Percentiles rank a stretch among this genome's conserved stretches.
Evolutionary conservation across 2,113 vertebrate genomes (phyloP).

Genomic region (Echinops telfairi): DNA sequence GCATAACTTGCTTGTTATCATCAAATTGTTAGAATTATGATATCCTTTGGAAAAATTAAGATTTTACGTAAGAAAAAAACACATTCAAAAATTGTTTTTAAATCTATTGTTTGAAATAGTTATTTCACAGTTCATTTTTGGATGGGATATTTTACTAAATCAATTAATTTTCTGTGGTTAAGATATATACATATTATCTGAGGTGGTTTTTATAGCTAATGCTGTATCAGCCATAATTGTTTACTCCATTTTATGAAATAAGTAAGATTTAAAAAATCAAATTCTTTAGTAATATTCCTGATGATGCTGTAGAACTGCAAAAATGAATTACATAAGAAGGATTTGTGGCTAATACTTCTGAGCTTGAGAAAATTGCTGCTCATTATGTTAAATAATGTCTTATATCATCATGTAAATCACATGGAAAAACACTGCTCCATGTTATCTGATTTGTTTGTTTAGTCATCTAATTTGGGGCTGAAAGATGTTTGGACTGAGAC

Average conservation of each 20-base stretch:
- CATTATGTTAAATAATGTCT: constrained; percentile 83
- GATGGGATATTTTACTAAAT: background rate
- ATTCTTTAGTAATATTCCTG: constrained; percentile 38
- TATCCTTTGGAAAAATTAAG: background rate
- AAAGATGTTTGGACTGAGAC: constrained; percentile 72
- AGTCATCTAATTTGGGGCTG: constrained; percentile 80
- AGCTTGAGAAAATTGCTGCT: constrained; percentile 75
- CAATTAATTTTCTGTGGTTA: background rate
- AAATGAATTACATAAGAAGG: background rate
- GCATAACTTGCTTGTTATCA: background rate
- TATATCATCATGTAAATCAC: constrained; percentile 83
- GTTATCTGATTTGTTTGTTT: constrained; percentile 83
- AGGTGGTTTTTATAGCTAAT: background rate
- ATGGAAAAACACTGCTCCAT: constrained; percentile 77
- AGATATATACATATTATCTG: background rate
- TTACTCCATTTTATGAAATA: background rate
- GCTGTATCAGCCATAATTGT: accelerated
- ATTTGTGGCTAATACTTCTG: constrained; percentile 59
- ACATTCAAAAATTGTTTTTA: constrained; percentile 7
- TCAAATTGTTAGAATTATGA: constrained; percentile 37
- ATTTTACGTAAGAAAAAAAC: background rate
- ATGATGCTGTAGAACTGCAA: constrained; percentile 49
- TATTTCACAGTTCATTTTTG: background rate
- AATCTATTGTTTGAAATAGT: constrained; percentile 41
- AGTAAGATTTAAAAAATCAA: constrained; percentile 11